phyloP scores from a whole-genome alignment of 2,888 invertebrate species.

The Hermaeophaga mercurialis region DNA sequence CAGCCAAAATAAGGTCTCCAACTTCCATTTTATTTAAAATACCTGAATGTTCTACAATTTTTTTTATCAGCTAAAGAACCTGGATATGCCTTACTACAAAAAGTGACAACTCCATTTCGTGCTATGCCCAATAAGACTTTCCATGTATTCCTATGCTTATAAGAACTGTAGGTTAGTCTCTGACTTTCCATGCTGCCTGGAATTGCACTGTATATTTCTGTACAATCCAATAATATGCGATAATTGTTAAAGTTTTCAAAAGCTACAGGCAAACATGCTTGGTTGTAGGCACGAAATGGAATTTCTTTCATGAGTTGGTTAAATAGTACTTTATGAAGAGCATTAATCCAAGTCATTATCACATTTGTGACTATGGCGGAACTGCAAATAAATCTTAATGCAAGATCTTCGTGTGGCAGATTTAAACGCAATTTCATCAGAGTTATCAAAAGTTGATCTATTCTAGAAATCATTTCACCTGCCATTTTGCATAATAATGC shows the following conservation, averaged over 20 bases:
- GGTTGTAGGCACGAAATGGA: constrained; percentile 34
- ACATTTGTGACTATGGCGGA: constrained; percentile 32
- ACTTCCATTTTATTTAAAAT: constrained; percentile 33
- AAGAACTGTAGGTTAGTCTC: constrained; percentile 24
- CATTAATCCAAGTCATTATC: constrained; percentile 37
- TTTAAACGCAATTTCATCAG: constrained; percentile 27
- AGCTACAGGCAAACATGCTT: constrained; percentile 33
- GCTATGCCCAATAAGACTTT: constrained; percentile 22
- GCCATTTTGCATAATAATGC: constrained; percentile 29
- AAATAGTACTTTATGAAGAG: constrained; percentile 33
- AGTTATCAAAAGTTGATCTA: constrained; percentile 33
- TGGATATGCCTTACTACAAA: constrained; percentile 20
- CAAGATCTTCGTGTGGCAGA: constrained; percentile 34
- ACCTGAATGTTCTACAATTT: constrained; percentile 34
- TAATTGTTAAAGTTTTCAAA: constrained; percentile 38
- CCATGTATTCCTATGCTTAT: constrained; percentile 27
- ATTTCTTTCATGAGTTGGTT: constrained; percentile 35
- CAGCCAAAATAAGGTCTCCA: constrained; percentile 42
- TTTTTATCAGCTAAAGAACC: constrained; percentile 23
- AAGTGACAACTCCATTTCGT: constrained; percentile 11
- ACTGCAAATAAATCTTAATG: constrained; percentile 29
- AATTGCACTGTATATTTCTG: constrained; percentile 1
- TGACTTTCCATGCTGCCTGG: constrained; percentile 18
- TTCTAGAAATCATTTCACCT: constrained; percentile 23
- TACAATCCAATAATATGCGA: constrained; percentile 32